phyloP scores from a whole-genome alignment of 2,797 vertebrate species.

The Pantherophis vulpinus region DNA sequence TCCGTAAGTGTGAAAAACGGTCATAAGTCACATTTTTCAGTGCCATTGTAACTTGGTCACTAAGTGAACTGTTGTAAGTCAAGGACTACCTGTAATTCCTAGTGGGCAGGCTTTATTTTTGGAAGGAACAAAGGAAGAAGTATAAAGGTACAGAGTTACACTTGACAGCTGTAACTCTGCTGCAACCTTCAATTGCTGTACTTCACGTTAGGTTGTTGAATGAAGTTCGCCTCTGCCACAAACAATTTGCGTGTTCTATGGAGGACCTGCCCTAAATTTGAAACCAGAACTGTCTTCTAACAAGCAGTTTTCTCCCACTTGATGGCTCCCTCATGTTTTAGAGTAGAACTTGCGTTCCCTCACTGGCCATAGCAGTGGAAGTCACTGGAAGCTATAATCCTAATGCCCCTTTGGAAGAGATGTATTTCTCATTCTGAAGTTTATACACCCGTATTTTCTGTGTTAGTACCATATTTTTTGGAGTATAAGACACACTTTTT shows the following conservation, averaged over 20 bases:
- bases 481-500: too few relatives aligned
- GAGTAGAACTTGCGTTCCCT: not conserved
- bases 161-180: not conserved
- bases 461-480: too few relatives aligned
- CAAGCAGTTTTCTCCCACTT: not conserved
- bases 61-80: not conserved
- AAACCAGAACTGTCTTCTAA: not conserved
- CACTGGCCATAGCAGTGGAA: not conserved
- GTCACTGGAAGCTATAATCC: not conserved
- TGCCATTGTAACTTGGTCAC: not conserved
- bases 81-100: not conserved
- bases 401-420: not conserved
- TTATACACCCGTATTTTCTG: not conserved
- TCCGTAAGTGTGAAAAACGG: not conserved
- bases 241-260: not conserved
- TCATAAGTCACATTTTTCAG: not conserved
- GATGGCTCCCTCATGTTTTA: not conserved
- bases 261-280: not conserved
- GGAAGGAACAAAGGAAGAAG: not conserved
- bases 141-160: not conserved
- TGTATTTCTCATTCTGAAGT: not conserved
- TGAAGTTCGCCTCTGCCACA: not conserved
- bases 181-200: not conserved
- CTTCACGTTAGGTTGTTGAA: not conserved
- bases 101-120: not conserved